phyloP scores from a whole-genome alignment of 2,797 vertebrate genomes.

The Garrulus glandarius region DNA sequence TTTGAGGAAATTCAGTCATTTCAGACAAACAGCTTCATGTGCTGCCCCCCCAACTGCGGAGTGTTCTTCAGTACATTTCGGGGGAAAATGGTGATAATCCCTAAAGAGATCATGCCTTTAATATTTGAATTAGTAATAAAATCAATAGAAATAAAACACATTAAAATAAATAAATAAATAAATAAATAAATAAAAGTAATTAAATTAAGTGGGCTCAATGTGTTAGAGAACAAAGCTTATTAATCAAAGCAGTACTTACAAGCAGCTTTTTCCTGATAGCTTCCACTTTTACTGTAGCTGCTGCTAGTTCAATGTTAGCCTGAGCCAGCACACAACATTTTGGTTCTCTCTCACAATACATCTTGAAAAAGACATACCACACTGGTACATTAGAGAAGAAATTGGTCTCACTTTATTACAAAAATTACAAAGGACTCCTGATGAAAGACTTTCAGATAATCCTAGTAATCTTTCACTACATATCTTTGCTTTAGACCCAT shows the following conservation, averaged over 20 bases:
- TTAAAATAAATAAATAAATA: neutral
- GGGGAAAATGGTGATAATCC: neutral
- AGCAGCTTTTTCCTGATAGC: conserved; percentile 80
- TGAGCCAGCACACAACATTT: conserved; percentile 79
- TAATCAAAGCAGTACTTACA: conserved; percentile 63
- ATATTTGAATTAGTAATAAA: neutral
- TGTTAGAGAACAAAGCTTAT: neutral
- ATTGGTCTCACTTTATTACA: neutral
- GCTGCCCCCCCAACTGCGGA: neutral
- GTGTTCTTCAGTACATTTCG: neutral
- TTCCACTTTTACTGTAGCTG: conserved; percentile 79
- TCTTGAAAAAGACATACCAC: conserved; percentile 54
- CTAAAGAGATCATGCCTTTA: neutral
- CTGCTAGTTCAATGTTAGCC: conserved; percentile 80
- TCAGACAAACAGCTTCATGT: neutral
- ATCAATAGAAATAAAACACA: neutral
- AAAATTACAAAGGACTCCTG: neutral
- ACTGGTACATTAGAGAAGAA: neutral
- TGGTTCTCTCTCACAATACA: conserved; percentile 83
- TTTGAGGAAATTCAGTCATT: neutral
- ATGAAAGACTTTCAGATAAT: neutral
- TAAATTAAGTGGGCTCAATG: neutral
- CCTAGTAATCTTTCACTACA: neutral
- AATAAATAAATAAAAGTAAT: neutral
- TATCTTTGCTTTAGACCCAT: neutral